A percentile compares a stretch with the other conserved stretches of the same genome.
Conservation (phyloP, 2,888 invertebrate genomes). For the Ectobius pallidus region DNA sequence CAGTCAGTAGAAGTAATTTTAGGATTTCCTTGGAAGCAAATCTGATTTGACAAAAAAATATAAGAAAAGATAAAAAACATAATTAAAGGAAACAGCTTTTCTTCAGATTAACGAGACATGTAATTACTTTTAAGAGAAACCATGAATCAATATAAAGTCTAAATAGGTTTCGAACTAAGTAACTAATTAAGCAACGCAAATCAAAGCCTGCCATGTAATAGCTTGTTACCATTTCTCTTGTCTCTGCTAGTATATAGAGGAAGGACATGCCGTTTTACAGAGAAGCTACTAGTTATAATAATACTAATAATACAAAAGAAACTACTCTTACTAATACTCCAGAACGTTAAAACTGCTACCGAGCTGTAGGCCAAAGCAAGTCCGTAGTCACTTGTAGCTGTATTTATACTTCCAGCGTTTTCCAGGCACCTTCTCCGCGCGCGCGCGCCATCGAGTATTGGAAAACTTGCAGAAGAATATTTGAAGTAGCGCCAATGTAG, state of each 20-base stretch:
- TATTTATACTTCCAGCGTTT: conserved; percentile 39
- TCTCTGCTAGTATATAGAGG: conserved; percentile 41
- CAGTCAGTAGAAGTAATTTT: conserved; percentile 42
- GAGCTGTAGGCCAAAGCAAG: conserved; percentile 43
- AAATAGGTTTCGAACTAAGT: conserved; percentile 44
- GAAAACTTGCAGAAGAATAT: conserved; percentile 39
- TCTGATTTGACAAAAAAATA: conserved; percentile 41
- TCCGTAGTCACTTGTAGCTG: conserved; percentile 43
- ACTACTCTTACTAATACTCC: conserved; percentile 43
- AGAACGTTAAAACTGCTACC: conserved; percentile 39
- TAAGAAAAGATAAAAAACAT: conserved; percentile 22
- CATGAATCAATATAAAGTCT: conserved; percentile 43
- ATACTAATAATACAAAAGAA: conserved; percentile 35
- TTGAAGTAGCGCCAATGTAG: conserved; percentile 38
- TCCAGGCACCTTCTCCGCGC: conserved; percentile 29
- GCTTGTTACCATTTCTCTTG: conserved; percentile 42
- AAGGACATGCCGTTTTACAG: conserved; percentile 41
- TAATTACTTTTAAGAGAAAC: conserved; percentile 41
- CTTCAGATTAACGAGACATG: conserved; percentile 42
- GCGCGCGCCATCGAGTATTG: conserved; percentile 13
- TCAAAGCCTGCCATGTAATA: conserved; percentile 44
- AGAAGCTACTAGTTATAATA: conserved; percentile 39
- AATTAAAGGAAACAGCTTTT: conserved; percentile 40
- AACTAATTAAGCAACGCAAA: conserved; percentile 43
- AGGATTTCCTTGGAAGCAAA: conserved; percentile 43